Evolutionary conservation across 2,888 invertebrate genomes (phyloP).

Genomic region (Mythimna vitellina): DNA sequence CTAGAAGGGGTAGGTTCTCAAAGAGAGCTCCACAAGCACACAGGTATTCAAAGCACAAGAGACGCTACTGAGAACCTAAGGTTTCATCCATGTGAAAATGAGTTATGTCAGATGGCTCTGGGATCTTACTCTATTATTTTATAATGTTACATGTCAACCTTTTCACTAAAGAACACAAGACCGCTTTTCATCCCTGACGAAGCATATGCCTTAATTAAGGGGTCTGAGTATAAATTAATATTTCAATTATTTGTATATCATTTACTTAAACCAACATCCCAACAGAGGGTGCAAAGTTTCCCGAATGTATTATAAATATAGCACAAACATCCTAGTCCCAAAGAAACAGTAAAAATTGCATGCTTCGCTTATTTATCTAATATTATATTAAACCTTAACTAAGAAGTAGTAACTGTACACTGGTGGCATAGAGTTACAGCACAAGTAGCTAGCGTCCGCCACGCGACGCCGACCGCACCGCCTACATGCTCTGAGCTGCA

Average conservation of each 20-base stretch:
- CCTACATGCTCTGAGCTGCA: too few relatives aligned
- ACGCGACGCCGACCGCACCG: too few relatives aligned
- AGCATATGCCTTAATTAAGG: neutral
- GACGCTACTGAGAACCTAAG: too few relatives aligned
- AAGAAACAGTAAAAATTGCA: slow-evolving; percentile 44
- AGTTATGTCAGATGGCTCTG: too few relatives aligned
- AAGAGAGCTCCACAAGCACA: too few relatives aligned
- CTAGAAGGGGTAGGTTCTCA: too few relatives aligned
- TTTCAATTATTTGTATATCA: slow-evolving; percentile 3
- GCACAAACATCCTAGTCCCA: slow-evolving; percentile 16
- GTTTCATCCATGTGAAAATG: too few relatives aligned
- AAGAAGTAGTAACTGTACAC: slow-evolving; percentile 54
- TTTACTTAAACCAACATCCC: slow-evolving; percentile 1
- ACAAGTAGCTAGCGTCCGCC: neutral
- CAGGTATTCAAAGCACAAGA: too few relatives aligned
- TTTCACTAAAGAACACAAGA: neutral
- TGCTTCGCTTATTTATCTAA: slow-evolving; percentile 55
- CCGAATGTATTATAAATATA: slow-evolving; percentile 28
- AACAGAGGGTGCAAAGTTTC: slow-evolving; percentile 8
- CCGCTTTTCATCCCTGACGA: neutral
- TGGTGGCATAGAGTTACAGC: slow-evolving; percentile 42
- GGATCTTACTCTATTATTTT: neutral
- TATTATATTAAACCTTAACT: slow-evolving; percentile 41
- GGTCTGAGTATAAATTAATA: slow-evolving; percentile 5
- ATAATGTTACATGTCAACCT: slow-evolving; percentile 7